These are phyloP conservation scores for Drosophila hamatofila DNA, from an alignment of 2,888 invertebrate species.

Conservation along the genomic window DNA sequence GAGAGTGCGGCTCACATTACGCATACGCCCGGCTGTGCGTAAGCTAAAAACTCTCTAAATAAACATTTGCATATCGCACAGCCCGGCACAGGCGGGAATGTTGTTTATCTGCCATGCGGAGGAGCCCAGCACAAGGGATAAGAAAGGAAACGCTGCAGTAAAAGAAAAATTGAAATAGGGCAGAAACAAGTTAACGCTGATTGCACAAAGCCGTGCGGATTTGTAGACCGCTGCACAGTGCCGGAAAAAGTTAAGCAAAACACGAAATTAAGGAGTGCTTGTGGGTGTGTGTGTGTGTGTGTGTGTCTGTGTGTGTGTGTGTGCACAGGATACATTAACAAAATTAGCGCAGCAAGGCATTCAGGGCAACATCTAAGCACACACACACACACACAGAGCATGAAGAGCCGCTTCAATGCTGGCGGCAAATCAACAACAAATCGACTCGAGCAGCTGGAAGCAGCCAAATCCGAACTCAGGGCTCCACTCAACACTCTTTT, in stretches of 20 bases:
- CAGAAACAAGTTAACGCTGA: constrained; percentile 78
- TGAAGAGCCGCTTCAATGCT: constrained; percentile 38
- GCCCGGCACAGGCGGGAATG: constrained; percentile 43
- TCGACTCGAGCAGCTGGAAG: constrained; percentile 31
- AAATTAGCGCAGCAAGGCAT: constrained; percentile 73
- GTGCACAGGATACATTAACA: constrained; percentile 75
- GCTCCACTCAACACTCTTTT: constrained; percentile 70
- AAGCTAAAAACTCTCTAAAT: constrained; percentile 60
- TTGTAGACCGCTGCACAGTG: constrained; percentile 70
- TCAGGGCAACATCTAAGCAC: constrained; percentile 42
- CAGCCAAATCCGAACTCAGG: background rate
- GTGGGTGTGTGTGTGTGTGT: background rate
- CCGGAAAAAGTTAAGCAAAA: constrained; percentile 65
- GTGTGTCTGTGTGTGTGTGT: constrained; percentile 33
- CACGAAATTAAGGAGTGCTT: constrained; percentile 64
- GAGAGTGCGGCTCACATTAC: constrained; percentile 47
- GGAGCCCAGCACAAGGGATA: background rate
- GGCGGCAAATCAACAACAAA: constrained; percentile 70
- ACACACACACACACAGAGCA: background rate
- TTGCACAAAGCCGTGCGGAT: constrained; percentile 78
- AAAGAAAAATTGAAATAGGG: constrained; percentile 70
- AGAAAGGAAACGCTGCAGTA: constrained; percentile 20
- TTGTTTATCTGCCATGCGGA: constrained; percentile 35
- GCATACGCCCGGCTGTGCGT: constrained; percentile 47
- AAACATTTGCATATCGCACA: constrained; percentile 74